Base-by-base conservation (phyloP, 2,888 invertebrate genomes). In the Drepana falcataria region DNA sequence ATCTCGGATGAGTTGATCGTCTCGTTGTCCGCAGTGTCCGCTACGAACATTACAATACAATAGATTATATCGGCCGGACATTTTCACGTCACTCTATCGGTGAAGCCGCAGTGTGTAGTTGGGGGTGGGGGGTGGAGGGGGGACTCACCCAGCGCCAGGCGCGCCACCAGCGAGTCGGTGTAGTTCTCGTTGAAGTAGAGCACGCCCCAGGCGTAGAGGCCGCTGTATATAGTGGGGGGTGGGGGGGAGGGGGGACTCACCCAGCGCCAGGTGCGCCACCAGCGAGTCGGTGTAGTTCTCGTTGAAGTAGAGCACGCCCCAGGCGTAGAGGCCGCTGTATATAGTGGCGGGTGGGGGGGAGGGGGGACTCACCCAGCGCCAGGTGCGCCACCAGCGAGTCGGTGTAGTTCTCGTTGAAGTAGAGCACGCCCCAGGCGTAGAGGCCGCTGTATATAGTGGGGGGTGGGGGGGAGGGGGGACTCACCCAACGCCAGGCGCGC, bases 201-300 rank as follows among this genome's bases (percentile, higher is more conserved):
- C 5, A 96, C 95, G 2, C 97, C 98, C 98, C 98, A 98, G 0
- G n/a, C n/a, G n/a, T n/a, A n/a, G n/a, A n/a, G n/a, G n/a, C n/a
- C n/a, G n/a, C n/a, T n/a, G n/a, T n/a, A n/a, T 41, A 41, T 4
- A n/a, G 7, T 47, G 7, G 47, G 47, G 47, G 21, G 47, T 3
- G 2, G 3, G 3, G 7, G 4, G 47, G 7, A 47, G 37, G 3
- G 37, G 37, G 3, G 4, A 56, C 61, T 60, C 52, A 75, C 76
- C 75, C 60, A 96, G 85, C 35, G 95, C 94, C 84, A 96, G 93
- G 64, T 97, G 92, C 1, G 96, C 96, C 0, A 96, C 94, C 41
- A 97, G 92, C 0, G 96, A 96, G 61, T 95, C 95, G 0, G 98
- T 96, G 70, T 98, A 98, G 77, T 98, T 98, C 71, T 96, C 95